These are phyloP conservation scores for Zapus hudsonius DNA, from an alignment of 2,113 vertebrate species.

Conservation along the genomic window DNA sequence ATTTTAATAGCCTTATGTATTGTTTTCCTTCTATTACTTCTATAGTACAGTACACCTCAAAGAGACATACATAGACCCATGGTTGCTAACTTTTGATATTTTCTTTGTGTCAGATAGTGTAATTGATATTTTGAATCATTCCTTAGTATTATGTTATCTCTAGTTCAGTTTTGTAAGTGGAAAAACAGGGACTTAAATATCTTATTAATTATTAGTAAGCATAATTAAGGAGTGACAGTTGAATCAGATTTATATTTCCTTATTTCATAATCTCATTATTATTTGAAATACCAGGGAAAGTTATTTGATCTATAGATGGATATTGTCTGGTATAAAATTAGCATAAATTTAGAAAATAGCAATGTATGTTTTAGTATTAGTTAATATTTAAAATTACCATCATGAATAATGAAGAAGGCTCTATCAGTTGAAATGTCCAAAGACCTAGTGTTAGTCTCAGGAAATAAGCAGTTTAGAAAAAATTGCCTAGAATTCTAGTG, in stretches of 20 bases:
- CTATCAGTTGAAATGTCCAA: constrained; percentile 24
- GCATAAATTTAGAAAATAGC: not conserved
- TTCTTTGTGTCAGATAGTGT: not conserved
- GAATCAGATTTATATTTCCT: constrained; percentile 39
- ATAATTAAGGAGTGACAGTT: not conserved
- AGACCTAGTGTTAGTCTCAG: constrained; percentile 37
- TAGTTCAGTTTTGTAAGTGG: not conserved
- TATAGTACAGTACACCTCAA: not conserved
- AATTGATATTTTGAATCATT: not conserved
- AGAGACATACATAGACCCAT: not conserved
- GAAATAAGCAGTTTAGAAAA: constrained; percentile 13
- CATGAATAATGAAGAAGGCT: constrained; percentile 15
- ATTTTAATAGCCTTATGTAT: not conserved
- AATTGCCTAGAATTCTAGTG: constrained; percentile 4
- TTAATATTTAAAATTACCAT: constrained; percentile 10
- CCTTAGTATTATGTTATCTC: not conserved
- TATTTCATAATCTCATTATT: constrained; percentile 10
- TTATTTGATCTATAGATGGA: constrained; percentile 21
- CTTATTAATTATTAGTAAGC: constrained; percentile 26
- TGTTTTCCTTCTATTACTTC: constrained; percentile 24
- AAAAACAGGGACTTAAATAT: not conserved
- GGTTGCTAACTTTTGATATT: not conserved
- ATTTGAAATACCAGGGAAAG: constrained; percentile 29
- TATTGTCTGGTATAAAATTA: constrained; percentile 41
- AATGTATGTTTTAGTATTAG: constrained; percentile 21